Base-by-base conservation (phyloP, 2,797 vertebrate genomes). In the Danio albolineatus region DNA sequence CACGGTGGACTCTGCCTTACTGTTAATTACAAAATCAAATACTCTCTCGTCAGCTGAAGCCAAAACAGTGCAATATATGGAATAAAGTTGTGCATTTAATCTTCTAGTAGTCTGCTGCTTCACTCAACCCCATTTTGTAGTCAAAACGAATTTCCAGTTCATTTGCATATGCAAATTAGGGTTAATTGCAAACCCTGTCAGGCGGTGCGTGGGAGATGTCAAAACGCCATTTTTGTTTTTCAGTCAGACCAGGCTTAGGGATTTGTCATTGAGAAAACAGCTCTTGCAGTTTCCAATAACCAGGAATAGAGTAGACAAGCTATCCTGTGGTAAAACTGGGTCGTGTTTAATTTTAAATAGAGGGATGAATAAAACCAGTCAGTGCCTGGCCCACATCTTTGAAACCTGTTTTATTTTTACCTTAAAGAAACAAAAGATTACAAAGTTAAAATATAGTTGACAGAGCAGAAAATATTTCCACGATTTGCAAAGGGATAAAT, bases 121-220 rank as follows among this genome's bases (percentile, higher is more conserved):
- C 70, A 75, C 65, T 83, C 73, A 87, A 84, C 83, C 86, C 84
- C 85, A 71, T 86, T 84, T 88, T 88, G 86, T 85, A 86, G 84
- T 86, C 86, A 87, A 88, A 87, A 88, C 86, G 88, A 83, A 91
- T 90, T 86, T 91, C 81, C 74, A 81, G 70, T 83, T 90, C 86
- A 93, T 95, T 94, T 93, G 90, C 93, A 94, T 94, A 94, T 94
- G 93, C 88, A 93, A 94, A 95, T 94, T 48, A 84, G 83, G 76
- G 89, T 91, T 94, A 94, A 95, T 95, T 94, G 90, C 92, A 89
- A 86, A 82, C 88, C 91, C 92, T 93, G 93, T 93, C 91, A 93
- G 89, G 89, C 82, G 85, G 79, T 90, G 87, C 91, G 90, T 91
- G 89, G 88, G 90, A 93, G 84, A 90, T 90, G 86, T 87, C 90